Conservation (phyloP, 2,888 invertebrate species). For the Gibbula magus region DNA sequence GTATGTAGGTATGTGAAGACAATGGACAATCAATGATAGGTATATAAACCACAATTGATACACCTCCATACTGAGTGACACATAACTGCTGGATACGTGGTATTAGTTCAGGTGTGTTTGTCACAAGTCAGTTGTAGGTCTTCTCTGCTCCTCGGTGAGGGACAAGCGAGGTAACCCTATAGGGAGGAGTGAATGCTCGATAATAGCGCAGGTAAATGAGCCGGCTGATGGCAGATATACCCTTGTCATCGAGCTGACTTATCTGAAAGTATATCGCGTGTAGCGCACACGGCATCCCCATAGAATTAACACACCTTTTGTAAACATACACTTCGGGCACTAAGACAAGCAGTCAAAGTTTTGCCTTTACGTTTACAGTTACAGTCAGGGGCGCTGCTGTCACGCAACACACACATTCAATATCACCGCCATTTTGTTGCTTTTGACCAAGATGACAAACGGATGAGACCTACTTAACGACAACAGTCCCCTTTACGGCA, state of each 20-base stretch:
- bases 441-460: constrained; percentile 25
- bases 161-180: not conserved
- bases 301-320: constrained; percentile 13
- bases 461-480: constrained; percentile 22
- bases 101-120: constrained; percentile 15
- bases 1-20: not conserved
- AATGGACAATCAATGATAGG: not conserved
- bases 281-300: constrained; percentile 2
- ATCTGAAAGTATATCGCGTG: constrained; percentile 17
- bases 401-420: constrained; percentile 10
- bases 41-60: not conserved
- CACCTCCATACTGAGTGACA: not conserved
- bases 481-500: constrained; percentile 18
- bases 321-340: not conserved
- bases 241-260: constrained; percentile 16
- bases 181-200: not conserved
- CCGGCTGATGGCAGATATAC: constrained; percentile 9
- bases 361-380: not conserved
- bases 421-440: constrained; percentile 17
- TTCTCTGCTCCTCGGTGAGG: not conserved
- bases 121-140: constrained; percentile 10
- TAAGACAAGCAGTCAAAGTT: constrained; percentile 1
- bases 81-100: constrained; percentile 14
- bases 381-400: not conserved
- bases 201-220: constrained; percentile 10